Evolutionary conservation across 2,113 vertebrate genomes (phyloP), one percentile per base, ranked within the genome.

Genomic region (Misgurnus mizolepis): DNA sequence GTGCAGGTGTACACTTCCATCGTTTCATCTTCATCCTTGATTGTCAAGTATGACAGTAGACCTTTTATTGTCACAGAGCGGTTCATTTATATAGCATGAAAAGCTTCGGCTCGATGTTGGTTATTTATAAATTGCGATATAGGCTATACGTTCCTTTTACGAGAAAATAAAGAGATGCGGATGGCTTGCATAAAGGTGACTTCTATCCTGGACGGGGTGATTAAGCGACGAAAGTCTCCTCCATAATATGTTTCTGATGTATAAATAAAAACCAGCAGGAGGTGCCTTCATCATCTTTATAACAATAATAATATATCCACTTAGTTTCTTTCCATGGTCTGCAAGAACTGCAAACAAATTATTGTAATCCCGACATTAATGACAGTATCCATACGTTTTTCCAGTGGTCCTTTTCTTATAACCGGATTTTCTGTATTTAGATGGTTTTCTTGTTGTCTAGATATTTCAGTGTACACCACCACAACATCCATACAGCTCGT

Each of bases 401-500:
- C 56, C 69, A 74, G 64, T 58, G 53, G 17, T 55, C 45, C 22
- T 60, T 27, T 73, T 39, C 17, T 76, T 62, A 76, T 34, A 22
- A 45, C 61, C 81, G 22, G 34, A 40, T 62, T 58, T 65, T 76
- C 65, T 18, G 14, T 11, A 22, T 65, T 74, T 22, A 49, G 40
- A 22, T 80, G 61, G 85, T 45, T 85, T 86, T 76, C 82, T 81
- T 76, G 82, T 87, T 87, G 84, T 84, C 85, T 71, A 88, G 88
- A 86, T 90, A 87, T 87, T 66, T 86, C 68, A 79, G 74, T 83
- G 87, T 88, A 41, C 70, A 77, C 84, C 70, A 77, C 84, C 84
- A 83, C 85, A 85, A 88, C 88, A 89, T 90, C 87, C 86, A 83
- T 77, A 55, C 76, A 43, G 64, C 88, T 84, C 89, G 87, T 89